Conservation (phyloP, 92 coral and sea anemone species). For the Porites cylindrica region DNA sequence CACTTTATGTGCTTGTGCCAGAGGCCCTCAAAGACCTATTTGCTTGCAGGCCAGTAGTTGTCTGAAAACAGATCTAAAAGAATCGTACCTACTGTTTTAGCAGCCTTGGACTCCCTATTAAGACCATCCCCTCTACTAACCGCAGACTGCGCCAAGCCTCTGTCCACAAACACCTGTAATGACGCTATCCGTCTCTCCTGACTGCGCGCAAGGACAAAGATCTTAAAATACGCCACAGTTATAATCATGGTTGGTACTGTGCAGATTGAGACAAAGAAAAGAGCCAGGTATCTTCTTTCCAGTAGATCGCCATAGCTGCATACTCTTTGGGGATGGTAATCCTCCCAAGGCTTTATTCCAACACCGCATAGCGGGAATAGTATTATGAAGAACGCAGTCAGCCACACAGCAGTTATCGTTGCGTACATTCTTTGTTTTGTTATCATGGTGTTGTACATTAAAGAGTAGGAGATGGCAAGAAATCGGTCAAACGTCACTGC, state of each 20-base stretch:
- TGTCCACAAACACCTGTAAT: slow-evolving; percentile 12
- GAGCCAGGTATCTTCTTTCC: slow-evolving; percentile 37
- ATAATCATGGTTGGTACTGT: slow-evolving; percentile 52
- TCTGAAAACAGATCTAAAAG: neutral
- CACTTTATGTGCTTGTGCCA: neutral
- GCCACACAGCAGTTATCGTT: slow-evolving; percentile 38
- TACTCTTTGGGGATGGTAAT: neutral
- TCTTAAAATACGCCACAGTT: slow-evolving; percentile 55
- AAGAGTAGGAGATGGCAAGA: slow-evolving; percentile 59
- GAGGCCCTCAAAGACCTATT: neutral
- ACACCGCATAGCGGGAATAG: slow-evolving; percentile 48
- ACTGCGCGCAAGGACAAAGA: slow-evolving; percentile 54
- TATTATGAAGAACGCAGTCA: slow-evolving; percentile 32
- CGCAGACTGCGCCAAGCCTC: neutral
- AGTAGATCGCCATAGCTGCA: slow-evolving; percentile 64
- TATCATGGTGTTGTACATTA: slow-evolving; percentile 46
- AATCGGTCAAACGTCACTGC: slow-evolving; percentile 62
- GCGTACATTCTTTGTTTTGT: slow-evolving; percentile 24
- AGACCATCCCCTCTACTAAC: neutral
- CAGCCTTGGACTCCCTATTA: slow-evolving; percentile 64
- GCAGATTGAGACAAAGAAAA: slow-evolving; percentile 51
- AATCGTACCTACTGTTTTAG: slow-evolving; percentile 59
- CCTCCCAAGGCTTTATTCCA: slow-evolving; percentile 12
- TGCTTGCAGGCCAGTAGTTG: neutral
- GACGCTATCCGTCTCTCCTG: slow-evolving; percentile 58